phyloP scores from a whole-genome alignment of 1,140 invertebrate genomes.

The Sminthurinus signatus region DNA sequence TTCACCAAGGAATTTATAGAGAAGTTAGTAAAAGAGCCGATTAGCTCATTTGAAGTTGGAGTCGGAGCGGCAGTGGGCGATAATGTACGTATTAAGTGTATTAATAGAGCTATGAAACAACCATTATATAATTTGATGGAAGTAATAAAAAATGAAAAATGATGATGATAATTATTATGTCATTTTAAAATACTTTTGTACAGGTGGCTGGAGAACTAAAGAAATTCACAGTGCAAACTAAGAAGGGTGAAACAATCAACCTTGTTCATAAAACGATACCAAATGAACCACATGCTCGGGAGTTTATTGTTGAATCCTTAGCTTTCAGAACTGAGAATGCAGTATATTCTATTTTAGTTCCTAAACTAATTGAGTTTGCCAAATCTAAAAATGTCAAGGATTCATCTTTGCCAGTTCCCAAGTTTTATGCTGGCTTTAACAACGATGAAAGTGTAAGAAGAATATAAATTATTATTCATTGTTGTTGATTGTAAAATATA shows the following conservation, averaged over 20 bases:
- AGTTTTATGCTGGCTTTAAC: constrained; percentile 6
- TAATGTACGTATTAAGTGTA: too few species aligned
- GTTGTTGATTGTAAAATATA: too few species aligned
- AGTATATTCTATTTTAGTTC: not conserved
- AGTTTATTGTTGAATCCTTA: not conserved
- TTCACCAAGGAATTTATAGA: constrained; percentile 2
- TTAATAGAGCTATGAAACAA: too few species aligned
- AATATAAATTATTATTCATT: too few species aligned
- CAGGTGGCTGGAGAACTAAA: too few species aligned
- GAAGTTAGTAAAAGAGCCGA: not conserved
- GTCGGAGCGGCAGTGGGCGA: not conserved
- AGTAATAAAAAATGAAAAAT: not conserved
- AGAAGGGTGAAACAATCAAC: not conserved
- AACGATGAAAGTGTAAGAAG: not conserved
- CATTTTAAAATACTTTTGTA: too few species aligned
- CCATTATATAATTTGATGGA: too few species aligned
- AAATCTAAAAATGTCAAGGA: not conserved
- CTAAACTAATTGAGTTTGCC: not conserved
- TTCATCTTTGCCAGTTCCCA: not conserved
- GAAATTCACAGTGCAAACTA: not conserved
- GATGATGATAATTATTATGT: not conserved
- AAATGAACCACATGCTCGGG: too few species aligned
- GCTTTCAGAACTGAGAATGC: not conserved
- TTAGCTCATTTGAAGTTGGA: not conserved
- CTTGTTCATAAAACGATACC: not conserved